phyloP scores from a whole-genome alignment of 1,140 invertebrate genomes.

The Drosophila neocordata region DNA sequence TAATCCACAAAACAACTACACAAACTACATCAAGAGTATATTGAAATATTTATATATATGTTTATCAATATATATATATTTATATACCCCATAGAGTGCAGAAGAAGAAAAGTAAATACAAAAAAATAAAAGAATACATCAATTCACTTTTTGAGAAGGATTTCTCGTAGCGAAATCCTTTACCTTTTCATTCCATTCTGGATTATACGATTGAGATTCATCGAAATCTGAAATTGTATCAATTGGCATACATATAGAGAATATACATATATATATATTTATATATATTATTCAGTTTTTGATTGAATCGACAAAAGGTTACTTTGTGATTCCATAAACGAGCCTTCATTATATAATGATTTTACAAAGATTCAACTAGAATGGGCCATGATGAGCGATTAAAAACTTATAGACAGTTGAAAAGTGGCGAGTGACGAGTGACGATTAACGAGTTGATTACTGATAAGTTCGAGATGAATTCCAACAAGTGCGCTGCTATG shows the following conservation, averaged over 20 bases:
- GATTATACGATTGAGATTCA: slow-evolving; percentile 81
- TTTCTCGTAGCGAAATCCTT: slow-evolving; percentile 67
- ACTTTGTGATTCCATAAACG: not conserved
- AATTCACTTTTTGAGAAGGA: slow-evolving; percentile 49
- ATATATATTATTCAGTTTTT: not conserved
- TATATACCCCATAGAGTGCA: slow-evolving; percentile 48
- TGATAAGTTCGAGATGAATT: not conserved
- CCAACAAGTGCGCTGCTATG: slow-evolving; percentile 1
- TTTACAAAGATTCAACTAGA: slow-evolving; percentile 1
- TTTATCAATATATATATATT: slow-evolving; percentile 17
- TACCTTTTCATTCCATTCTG: slow-evolving; percentile 83
- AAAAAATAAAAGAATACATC: slow-evolving; percentile 45
- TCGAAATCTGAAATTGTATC: slow-evolving; percentile 82
- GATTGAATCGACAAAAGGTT: too few species aligned
- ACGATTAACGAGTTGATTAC: not conserved
- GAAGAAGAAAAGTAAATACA: slow-evolving; percentile 14
- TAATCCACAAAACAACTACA: slow-evolving; percentile 49
- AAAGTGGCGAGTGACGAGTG: slow-evolving; percentile 11
- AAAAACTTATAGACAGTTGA: not conserved
- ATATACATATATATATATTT: not conserved
- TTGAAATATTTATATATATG: slow-evolving; percentile 22
- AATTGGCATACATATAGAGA: slow-evolving; percentile 46
- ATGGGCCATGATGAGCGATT: slow-evolving; percentile 6
- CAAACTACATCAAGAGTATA: slow-evolving; percentile 54
- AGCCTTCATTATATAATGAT: not conserved